Base-by-base conservation (phyloP, 2,888 invertebrate genomes). In the Resseliella maxima region DNA sequence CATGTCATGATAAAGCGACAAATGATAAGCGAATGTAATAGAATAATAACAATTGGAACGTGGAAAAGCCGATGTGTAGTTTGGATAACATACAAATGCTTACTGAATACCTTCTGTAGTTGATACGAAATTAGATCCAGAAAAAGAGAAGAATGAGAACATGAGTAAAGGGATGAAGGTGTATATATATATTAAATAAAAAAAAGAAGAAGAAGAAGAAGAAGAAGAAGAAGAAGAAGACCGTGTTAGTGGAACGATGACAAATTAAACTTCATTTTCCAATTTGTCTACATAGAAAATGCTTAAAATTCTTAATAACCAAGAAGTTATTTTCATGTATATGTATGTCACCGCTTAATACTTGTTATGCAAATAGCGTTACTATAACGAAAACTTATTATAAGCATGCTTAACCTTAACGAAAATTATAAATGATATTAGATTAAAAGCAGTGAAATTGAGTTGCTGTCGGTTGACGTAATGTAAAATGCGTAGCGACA, bases 231-330 rank as follows among this genome's bases (percentile, higher is more conserved):
- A n/a, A n/a, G n/a, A n/a, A n/a, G n/a, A n/a, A n/a, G n/a, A 12
- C 45, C 8, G 45, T 15, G 46, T 18, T 72, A 72, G 72, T 15
- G 2, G 15, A 72, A 72, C 31, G 31, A 72, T 72, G 72, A 72
- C 72, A 72, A 72, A 72, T 72, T 72, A 72, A 72, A 72, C 72
- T 72, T 72, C 72, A 72, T 72, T 72, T 72, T 72, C 72, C 72
- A 72, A 72, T 72, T 72, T 72, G 72, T 31, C 15, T 18, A 31
- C 72, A 72, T 72, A 5, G 31, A 72, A 72, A 72, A n/a, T 72
- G 35, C 31, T 24, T 59, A 59, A 59, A 50, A n/a, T 3, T 50
- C 2, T n/a, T 31, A 15, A 5, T 15, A 35, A 31, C 31, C 72
- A 72, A 31, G 72, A 72, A 72, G 72, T 72, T 31, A 72, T 15